Percentiles rank a stretch among this genome's conserved stretches.
Evolutionary conservation across 2,888 invertebrate species (phyloP).

Genomic region (Dermolepida albohirtum): DNA sequence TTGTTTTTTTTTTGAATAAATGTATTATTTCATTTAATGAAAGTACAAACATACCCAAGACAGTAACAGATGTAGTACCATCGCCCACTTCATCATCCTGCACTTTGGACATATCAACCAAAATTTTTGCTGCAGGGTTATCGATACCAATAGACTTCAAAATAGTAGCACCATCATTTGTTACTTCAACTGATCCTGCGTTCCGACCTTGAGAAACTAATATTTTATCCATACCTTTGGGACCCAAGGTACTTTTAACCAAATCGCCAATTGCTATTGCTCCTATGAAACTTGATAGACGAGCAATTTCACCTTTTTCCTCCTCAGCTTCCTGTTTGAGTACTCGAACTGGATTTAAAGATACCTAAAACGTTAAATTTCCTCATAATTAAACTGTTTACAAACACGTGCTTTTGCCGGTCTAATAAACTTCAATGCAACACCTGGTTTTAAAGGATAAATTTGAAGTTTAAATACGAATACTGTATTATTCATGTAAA

Average conservation of each 20-base stretch:
- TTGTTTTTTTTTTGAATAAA: too few species aligned
- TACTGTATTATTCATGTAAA: too few species aligned
- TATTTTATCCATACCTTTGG: slow-evolving; percentile 98
- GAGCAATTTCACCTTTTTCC: slow-evolving; percentile 97
- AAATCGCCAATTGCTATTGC: slow-evolving; percentile 99
- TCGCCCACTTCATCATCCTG: slow-evolving; percentile 99
- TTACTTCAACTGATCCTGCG: slow-evolving; percentile 90
- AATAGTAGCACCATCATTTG: slow-evolving; percentile 99
- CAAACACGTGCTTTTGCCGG: slow-evolving; percentile 54
- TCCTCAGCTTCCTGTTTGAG: slow-evolving; percentile 97
- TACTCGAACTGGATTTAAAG: slow-evolving; percentile 93
- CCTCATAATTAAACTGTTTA: slow-evolving; percentile 12
- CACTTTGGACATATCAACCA: slow-evolving; percentile 98
- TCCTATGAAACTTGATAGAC: slow-evolving; percentile 97
- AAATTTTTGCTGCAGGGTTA: slow-evolving; percentile 98
- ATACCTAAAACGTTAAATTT: slow-evolving; percentile 70
- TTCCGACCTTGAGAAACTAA: slow-evolving; percentile 84
- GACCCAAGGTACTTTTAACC: slow-evolving; percentile 97
- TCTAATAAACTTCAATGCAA: slow-evolving; percentile 48
- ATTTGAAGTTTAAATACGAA: background rate
- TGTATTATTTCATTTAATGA: background rate
- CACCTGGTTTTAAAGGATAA: slow-evolving; percentile 51
- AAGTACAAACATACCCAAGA: slow-evolving; percentile 70
- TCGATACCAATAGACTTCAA: slow-evolving; percentile 96
- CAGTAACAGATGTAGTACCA: slow-evolving; percentile 99